A percentile compares a stretch with the other conserved stretches of the same genome.
Evolutionary conservation across 2,797 vertebrate genomes (phyloP).

Genomic region (Squalus acanthias): DNA sequence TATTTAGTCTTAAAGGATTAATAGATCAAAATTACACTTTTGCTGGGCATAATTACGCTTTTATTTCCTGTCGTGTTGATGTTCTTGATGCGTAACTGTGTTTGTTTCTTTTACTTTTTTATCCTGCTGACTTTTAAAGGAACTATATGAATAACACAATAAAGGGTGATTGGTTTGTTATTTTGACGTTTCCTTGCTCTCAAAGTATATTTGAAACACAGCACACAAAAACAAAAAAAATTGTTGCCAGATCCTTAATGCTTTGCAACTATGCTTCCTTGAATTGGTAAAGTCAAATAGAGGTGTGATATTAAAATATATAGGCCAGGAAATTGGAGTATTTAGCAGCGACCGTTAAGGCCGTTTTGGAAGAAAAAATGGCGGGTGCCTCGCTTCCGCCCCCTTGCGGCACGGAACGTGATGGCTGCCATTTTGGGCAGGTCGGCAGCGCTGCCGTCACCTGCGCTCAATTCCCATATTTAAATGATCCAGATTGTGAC

Average conservation of each 20-base stretch:
- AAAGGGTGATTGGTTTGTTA: not conserved
- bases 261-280: not conserved
- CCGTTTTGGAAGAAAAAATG: too few species aligned
- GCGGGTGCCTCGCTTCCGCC: too few species aligned
- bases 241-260: not conserved
- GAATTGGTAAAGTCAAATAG: not conserved
- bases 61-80: not conserved
- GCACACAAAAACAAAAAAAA: not conserved
- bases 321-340: too few species aligned
- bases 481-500: too few species aligned
- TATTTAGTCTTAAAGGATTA: conserved; percentile 34
- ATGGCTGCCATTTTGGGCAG: too few species aligned
- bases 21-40: conserved; percentile 26
- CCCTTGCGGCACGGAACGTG: too few species aligned
- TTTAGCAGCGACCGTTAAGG: too few species aligned
- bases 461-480: too few species aligned
- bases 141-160: not conserved
- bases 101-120: not conserved
- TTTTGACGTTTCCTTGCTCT: not conserved
- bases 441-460: too few species aligned
- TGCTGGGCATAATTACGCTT: not conserved
- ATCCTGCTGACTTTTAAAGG: not conserved
- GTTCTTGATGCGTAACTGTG: not conserved
- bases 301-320: too few species aligned
- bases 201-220: not conserved